Conservation (phyloP, 2,113 vertebrate genomes). For the Sorex araneus region DNA sequence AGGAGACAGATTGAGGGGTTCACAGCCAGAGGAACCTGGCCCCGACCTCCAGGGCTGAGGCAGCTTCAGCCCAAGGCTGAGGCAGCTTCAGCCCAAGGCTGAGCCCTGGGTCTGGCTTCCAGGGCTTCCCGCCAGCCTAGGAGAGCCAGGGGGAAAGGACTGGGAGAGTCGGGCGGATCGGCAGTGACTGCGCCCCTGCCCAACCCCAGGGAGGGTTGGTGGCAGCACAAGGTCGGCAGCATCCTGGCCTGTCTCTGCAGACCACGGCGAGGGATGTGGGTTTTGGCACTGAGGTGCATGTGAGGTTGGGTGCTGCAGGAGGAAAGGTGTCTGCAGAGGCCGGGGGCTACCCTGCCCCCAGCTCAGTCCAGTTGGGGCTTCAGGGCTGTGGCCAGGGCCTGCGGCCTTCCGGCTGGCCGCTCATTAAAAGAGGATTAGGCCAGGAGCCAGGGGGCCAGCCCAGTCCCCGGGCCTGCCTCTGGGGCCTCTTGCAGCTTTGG, state of each 20-base stretch:
- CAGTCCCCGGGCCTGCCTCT: slow-evolving; percentile 69
- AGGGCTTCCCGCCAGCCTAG: neutral
- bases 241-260: neutral
- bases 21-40: neutral
- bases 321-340: neutral
- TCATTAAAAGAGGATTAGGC: slow-evolving; percentile 88
- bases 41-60: neutral
- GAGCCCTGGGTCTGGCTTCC: slow-evolving; percentile 11
- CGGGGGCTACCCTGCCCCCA: slow-evolving; percentile 67
- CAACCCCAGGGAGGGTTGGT: neutral
- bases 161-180: neutral
- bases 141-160: no score
- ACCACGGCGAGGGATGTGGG: neutral
- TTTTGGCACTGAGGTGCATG: neutral
- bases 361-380: slow-evolving; percentile 40
- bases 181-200: neutral
- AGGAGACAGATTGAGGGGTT: neutral
- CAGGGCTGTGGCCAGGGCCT: slow-evolving; percentile 71
- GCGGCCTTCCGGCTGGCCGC: slow-evolving; percentile 83
- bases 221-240: neutral
- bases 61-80: neutral
- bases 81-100: neutral
- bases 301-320: neutral
- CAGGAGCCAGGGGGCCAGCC: slow-evolving; percentile 78
- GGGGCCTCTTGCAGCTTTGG: slow-evolving; percentile 67